phyloP scores from a whole-genome alignment of 2,797 vertebrate genomes.

The Parauchenoglanis punctatus region DNA sequence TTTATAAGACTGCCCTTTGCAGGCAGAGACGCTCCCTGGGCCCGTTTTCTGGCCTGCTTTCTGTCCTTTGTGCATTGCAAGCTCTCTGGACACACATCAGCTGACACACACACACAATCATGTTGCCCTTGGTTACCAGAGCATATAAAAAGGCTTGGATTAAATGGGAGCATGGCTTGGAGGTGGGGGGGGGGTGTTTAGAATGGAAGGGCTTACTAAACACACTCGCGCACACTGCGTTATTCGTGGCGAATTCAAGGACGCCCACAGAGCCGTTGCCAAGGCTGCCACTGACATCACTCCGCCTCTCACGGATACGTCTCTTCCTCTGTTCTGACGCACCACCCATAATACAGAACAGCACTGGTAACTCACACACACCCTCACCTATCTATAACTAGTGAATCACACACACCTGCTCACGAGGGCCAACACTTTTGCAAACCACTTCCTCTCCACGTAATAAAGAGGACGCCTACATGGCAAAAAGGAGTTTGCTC shows the following conservation, averaged over 20 bases:
- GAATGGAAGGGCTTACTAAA: slow-evolving; percentile 30
- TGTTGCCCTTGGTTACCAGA: slow-evolving; percentile 74
- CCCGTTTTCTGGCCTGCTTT: slow-evolving; percentile 21
- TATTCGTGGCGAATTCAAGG: slow-evolving; percentile 58
- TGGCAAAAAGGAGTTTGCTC: too few species aligned
- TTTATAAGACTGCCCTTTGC: slow-evolving; percentile 61
- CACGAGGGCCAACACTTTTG: not conserved
- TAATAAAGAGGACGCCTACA: not conserved
- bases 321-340: slow-evolving; percentile 45
- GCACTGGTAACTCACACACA: not conserved
- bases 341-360: slow-evolving; percentile 7
- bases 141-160: slow-evolving; percentile 69
- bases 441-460: not conserved
- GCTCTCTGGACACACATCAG: slow-evolving; percentile 60
- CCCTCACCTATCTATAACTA: not conserved
- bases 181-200: slow-evolving; percentile 24
- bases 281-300: slow-evolving; percentile 64
- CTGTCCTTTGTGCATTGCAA: slow-evolving; percentile 63
- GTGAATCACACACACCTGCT: not conserved
- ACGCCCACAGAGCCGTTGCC: slow-evolving; percentile 68
- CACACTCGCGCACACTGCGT: not conserved
- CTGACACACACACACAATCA: slow-evolving; percentile 61
- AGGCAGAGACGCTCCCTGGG: slow-evolving; percentile 35
- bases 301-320: slow-evolving; percentile 45
- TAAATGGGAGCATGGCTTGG: slow-evolving; percentile 63